Evolutionary conservation across 2,888 invertebrate genomes (phyloP), one percentile per base, ranked within the genome.

Genomic region (Harpagoxenus sublaevis): DNA sequence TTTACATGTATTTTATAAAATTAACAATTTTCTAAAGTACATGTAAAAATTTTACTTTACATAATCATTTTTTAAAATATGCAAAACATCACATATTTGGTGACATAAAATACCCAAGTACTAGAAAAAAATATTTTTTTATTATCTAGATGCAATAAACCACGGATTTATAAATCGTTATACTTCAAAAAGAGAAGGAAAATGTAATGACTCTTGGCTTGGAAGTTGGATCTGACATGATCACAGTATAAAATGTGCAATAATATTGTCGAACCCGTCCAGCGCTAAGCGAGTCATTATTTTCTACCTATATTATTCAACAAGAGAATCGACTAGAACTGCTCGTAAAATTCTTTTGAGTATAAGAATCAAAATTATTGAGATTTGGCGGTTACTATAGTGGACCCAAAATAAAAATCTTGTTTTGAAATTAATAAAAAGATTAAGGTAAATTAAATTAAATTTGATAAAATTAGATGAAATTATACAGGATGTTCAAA

Each of bases 241-340:
- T 48, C 23, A 23, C 23, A 48, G 35, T 48, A 48, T 48, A 39
- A 60, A 12, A 48, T 60, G 79, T 81, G 73, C 79, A 81, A 73
- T 81, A 60, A 71, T 48, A 48, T 60, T 73, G 48, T 73, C 39
- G 48, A 71, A 71, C 39, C 79, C 73, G 73, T 81, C 79, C 79
- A 81, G 28, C 35, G 12, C 28, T 71, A 57, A 70, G 78, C 23
- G 79, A 81, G 79, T 81, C 79, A 73, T 79, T 79, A 66, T 70
- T 48, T 78, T 68, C n/a, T 79, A 23, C 48, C n/a, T 79, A 23
- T 57, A 18, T 48, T 60, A 48, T 48, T 48, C 42, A 35, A 77
- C 12, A 55, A 51, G 53, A 51, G 53, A 55, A n/a, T 55, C n/a
- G 78, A 31, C 15, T 74, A 45, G 28, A 68, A 3, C 3, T 39